phyloP scores from a whole-genome alignment of 2,888 invertebrate species.

The Apodemia duryi region DNA sequence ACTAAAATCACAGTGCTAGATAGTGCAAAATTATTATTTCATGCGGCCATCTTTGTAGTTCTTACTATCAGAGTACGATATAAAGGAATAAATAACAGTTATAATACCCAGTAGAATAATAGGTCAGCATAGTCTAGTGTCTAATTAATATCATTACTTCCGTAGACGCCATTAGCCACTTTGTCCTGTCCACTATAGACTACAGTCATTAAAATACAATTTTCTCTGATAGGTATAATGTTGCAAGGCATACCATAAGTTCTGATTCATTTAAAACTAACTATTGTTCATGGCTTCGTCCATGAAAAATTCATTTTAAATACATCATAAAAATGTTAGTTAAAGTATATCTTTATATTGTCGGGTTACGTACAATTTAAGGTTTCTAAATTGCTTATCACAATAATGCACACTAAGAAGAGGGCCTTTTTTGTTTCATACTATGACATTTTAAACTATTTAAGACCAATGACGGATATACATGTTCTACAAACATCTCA shows the following conservation, averaged over 20 bases:
- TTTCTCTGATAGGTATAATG: constrained; percentile 22
- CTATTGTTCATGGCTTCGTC: neutral
- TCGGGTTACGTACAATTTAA: no score
- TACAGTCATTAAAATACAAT: constrained; percentile 29
- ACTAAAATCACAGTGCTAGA: no score
- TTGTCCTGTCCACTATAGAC: constrained; percentile 1
- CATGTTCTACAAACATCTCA: no score
- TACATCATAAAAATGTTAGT: no score
- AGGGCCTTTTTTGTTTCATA: no score
- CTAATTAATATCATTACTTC: constrained; percentile 11
- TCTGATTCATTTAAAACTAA: neutral
- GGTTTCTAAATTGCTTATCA: no score
- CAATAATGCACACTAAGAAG: no score
- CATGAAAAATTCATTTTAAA: no score
- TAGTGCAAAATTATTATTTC: neutral
- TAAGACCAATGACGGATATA: no score
- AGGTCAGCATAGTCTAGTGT: neutral
- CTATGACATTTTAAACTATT: no score
- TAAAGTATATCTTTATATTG: no score
- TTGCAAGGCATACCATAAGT: constrained; percentile 12
- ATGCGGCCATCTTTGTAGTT: neutral
- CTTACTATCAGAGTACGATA: neutral
- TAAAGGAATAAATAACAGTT: neutral
- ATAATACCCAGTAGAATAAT: neutral
- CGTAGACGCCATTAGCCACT: neutral